These are phyloP conservation scores for Wiebesia pumilae DNA, from an alignment of 1,140 invertebrate genomes.

Conservation along the genomic window DNA sequence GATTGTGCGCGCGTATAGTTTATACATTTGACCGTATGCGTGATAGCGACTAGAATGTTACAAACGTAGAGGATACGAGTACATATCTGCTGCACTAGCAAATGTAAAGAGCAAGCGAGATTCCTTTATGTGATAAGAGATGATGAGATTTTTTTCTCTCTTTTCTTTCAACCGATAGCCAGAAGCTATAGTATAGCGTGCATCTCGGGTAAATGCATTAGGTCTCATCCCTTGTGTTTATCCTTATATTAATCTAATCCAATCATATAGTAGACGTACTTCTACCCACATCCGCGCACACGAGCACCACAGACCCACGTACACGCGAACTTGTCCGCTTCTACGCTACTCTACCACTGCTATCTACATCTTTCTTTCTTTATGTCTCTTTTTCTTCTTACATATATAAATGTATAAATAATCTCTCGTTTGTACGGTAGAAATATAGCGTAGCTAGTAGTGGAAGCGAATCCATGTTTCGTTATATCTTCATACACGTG, in stretches of 20 bases:
- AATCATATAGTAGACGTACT: not conserved
- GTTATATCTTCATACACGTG: not conserved
- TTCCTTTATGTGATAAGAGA: not conserved
- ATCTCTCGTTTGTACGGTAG: not conserved
- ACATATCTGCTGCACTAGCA: not conserved
- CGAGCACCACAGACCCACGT: not conserved
- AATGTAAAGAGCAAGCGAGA: not conserved
- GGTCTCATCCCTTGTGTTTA: slow-evolving; percentile 27
- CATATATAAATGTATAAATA: no score
- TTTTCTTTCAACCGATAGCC: not conserved
- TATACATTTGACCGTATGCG: not conserved
- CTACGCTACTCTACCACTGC: not conserved
- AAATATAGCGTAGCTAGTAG: not conserved
- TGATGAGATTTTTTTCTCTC: not conserved
- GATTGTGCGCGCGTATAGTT: no score
- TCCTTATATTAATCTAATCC: slow-evolving; percentile 22
- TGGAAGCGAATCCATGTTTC: not conserved
- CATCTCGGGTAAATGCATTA: not conserved
- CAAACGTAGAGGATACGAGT: not conserved
- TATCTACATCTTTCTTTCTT: not conserved
- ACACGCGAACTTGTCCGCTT: no score
- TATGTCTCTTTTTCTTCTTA: not conserved
- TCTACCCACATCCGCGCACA: no score
- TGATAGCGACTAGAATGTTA: not conserved
- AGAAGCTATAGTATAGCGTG: no score